Evolutionary conservation across 2,797 vertebrate genomes (phyloP).

Genomic region (Gymnoscopelus microlampas): DNA sequence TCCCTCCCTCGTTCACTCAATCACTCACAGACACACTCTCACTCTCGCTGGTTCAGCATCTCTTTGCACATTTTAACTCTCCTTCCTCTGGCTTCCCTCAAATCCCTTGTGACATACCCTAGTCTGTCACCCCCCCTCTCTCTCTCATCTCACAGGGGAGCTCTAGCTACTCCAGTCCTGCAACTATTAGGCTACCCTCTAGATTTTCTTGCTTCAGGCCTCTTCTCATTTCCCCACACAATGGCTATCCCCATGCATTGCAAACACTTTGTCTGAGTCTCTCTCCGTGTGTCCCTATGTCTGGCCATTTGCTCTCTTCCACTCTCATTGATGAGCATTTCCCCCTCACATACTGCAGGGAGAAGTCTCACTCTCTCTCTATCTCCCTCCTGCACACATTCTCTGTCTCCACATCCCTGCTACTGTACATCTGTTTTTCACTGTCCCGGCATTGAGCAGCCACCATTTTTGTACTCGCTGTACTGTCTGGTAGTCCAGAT

Average conservation of each 20-base stretch:
- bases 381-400: not conserved
- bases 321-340: not conserved
- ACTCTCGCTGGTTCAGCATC: slow-evolving; percentile 34
- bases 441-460: too few species aligned
- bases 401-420: not conserved
- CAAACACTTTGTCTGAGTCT: slow-evolving; percentile 5
- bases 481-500: not conserved
- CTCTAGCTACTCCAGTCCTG: slow-evolving; percentile 53
- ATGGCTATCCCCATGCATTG: not conserved
- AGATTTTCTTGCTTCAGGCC: slow-evolving; percentile 53
- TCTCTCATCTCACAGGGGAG: slow-evolving; percentile 67
- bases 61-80: not conserved
- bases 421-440: not conserved
- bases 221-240: slow-evolving; percentile 22
- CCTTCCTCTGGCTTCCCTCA: too few species aligned
- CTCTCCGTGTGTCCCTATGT: not conserved
- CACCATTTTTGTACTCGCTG: not conserved
- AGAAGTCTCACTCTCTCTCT: not conserved
- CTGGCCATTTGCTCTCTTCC: not conserved
- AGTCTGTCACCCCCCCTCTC: slow-evolving; percentile 23
- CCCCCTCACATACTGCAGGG: too few species aligned
- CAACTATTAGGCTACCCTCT: slow-evolving; percentile 43
- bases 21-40: slow-evolving; percentile 38
- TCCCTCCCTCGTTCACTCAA: not conserved
- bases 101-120: not conserved